Evolutionary conservation across 1,140 invertebrate genomes (phyloP).

Genomic region (Drosophila takahashii): DNA sequence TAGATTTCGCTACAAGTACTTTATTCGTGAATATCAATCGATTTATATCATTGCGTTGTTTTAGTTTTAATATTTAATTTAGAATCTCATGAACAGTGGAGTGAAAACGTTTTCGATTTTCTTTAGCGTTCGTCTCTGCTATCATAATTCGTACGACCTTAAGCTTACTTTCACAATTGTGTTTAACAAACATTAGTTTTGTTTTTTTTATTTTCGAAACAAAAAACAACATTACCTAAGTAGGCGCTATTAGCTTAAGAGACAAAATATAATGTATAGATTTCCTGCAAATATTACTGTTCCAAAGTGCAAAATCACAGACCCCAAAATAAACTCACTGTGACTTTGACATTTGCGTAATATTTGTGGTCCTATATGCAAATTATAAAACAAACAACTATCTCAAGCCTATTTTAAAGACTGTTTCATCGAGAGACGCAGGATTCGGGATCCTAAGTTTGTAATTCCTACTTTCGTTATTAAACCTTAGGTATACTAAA

Average conservation of each 20-base stretch:
- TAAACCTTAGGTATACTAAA: conserved; percentile 39
- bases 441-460: conserved; percentile 11
- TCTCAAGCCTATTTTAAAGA: conserved; percentile 7
- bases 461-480: conserved; percentile 25
- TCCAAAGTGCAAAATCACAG: conserved; percentile 65
- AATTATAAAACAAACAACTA: conserved; percentile 20
- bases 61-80: conserved; percentile 70
- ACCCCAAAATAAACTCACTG: conserved; percentile 67
- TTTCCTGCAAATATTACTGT: conserved; percentile 42
- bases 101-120: conserved; percentile 46
- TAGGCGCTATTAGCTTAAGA: conserved; percentile 10
- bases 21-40: conserved; percentile 23
- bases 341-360: conserved; percentile 66
- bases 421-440: conserved; percentile 9
- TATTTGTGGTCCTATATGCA: conserved; percentile 24
- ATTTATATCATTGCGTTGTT: conserved; percentile 19
- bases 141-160: conserved; percentile 45
- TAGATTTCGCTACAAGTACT: conserved; percentile 31
- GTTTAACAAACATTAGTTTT: conserved; percentile 30
- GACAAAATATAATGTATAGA: conserved; percentile 19
- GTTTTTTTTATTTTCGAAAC: conserved; percentile 14
- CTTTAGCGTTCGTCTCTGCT: conserved; percentile 30
- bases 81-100: conserved; percentile 75
- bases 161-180: conserved; percentile 38
- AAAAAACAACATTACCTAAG: conserved; percentile 13